These are phyloP conservation scores for Anneissia japonica DNA, from an alignment of 35 echinoderm and acorn worm genomes.

Conservation along the genomic window DNA sequence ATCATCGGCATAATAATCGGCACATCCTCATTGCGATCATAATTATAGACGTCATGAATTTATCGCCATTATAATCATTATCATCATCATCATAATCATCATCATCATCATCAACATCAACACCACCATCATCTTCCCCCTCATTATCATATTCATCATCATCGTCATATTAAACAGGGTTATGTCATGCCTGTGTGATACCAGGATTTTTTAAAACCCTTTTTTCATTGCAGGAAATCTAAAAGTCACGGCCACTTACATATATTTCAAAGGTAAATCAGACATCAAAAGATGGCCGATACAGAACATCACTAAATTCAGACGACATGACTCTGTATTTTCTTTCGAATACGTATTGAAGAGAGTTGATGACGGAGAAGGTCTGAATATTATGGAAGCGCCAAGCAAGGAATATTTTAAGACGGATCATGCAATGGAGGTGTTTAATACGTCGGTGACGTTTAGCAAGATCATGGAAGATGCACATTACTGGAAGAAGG, in stretches of 20 bases:
- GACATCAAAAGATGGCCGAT: slow-evolving; percentile 18
- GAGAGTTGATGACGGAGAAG: neutral
- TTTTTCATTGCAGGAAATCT: slow-evolving; percentile 5
- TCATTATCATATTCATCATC: no score
- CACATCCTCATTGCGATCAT: no score
- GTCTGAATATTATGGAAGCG: neutral
- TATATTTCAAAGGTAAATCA: slow-evolving; percentile 6
- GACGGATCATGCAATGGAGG: neutral
- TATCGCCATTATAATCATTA: no score
- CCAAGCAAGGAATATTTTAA: neutral
- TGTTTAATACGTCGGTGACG: neutral
- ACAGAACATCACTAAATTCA: neutral
- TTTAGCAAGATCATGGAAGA: neutral
- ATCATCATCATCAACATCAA: no score
- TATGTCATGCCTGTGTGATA: no score
- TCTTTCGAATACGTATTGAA: neutral
- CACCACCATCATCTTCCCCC: no score
- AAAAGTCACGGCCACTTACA: slow-evolving; percentile 15
- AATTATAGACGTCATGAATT: no score
- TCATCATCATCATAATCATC: no score
- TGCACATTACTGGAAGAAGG: neutral
- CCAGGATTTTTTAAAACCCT: no score
- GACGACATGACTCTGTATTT: slow-evolving; percentile 1
- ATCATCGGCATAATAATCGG: no score
- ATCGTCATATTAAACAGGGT: no score